phyloP scores from a whole-genome alignment of 92 coral and sea anemone genomes.

The Pocillopora meandrina region DNA sequence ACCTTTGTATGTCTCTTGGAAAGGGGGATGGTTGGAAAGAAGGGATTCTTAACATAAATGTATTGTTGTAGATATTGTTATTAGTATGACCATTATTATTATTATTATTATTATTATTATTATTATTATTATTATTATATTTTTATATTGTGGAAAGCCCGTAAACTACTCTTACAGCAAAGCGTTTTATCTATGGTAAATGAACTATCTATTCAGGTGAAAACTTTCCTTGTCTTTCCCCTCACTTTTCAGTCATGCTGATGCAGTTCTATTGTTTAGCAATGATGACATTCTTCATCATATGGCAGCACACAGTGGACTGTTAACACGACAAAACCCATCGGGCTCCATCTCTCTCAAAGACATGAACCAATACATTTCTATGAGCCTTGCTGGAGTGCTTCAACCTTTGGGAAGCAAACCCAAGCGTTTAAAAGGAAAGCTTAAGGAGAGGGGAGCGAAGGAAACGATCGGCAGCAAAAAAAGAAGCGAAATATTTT shows the following conservation, averaged over 20 bases:
- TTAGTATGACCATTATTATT: no score
- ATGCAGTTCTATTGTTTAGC: conserved; percentile 72
- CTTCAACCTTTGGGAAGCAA: conserved; percentile 74
- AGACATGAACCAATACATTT: conserved; percentile 78
- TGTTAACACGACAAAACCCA: conserved; percentile 22
- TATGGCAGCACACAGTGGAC: conserved; percentile 54
- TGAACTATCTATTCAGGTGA: no score
- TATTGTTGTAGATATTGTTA: no score
- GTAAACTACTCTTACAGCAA: no score
- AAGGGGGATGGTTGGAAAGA: not conserved
- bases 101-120: no score
- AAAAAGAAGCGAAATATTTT: not conserved
- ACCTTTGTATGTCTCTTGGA: no score
- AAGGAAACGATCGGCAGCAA: not conserved
- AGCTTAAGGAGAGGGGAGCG: conserved; percentile 4
- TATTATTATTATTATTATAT: no score
- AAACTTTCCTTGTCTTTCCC: not conserved
- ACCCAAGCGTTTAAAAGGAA: conserved; percentile 52
- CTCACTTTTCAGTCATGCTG: conserved; percentile 64
- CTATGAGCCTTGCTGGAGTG: conserved; percentile 83
- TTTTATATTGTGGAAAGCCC: no score
- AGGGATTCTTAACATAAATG: not conserved
- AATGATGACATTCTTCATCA: conserved; percentile 86
- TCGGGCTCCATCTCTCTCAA: conserved; percentile 66
- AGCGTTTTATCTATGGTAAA: no score